Percentiles rank a stretch among this genome's conserved stretches.
Evolutionary conservation across 2,888 invertebrate genomes (phyloP).

Genomic region (Limnephilus lunatus): DNA sequence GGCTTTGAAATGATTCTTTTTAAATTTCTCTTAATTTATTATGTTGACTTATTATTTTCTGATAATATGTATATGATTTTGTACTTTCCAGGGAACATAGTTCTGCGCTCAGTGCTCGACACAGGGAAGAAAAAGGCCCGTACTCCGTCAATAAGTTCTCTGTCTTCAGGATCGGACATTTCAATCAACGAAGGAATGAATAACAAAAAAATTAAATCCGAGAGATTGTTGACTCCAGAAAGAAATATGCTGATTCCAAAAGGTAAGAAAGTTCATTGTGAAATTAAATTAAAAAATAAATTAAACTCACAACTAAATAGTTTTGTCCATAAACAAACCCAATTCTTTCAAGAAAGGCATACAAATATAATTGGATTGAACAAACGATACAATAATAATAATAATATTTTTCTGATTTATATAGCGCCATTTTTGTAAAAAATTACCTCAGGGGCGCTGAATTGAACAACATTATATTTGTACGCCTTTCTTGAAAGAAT

Average conservation of each 20-base stretch:
- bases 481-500: too few species aligned
- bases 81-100: constrained; percentile 72
- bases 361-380: too few species aligned
- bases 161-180: constrained; percentile 69
- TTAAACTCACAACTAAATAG: too few species aligned
- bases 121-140: constrained; percentile 72
- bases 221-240: constrained; percentile 56
- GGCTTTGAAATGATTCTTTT: too few species aligned
- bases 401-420: too few species aligned
- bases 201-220: constrained; percentile 53
- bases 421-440: too few species aligned
- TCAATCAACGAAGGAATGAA: constrained; percentile 28
- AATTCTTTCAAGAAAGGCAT: too few species aligned
- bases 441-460: too few species aligned
- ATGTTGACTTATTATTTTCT: not conserved
- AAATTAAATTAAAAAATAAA: not conserved
- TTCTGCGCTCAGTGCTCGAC: constrained; percentile 74
- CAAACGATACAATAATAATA: too few species aligned
- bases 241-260: constrained; percentile 50
- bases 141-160: constrained; percentile 71
- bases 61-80: constrained; percentile 21
- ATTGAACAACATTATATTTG: too few species aligned
- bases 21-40: not conserved
- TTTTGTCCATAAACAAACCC: too few species aligned
- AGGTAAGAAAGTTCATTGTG: constrained; percentile 41